These are phyloP conservation scores for Trypoxylus dichotomus DNA, from an alignment of 1,140 invertebrate genomes.

Conservation along the genomic window DNA sequence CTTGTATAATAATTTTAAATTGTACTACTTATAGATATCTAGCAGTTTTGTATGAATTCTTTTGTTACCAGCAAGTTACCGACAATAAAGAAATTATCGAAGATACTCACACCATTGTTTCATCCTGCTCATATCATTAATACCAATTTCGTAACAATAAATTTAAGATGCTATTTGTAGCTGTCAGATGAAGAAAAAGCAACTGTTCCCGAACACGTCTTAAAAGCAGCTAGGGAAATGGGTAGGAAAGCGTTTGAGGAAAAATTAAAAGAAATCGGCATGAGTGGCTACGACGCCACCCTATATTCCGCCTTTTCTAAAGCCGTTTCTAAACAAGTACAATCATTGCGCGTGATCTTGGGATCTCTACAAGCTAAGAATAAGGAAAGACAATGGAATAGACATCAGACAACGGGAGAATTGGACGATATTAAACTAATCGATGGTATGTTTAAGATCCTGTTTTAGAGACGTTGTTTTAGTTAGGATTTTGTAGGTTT, in stretches of 20 bases:
- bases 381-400: slow-evolving; percentile 91
- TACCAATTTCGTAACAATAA: too few species aligned
- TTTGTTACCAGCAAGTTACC: too few species aligned
- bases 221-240: slow-evolving; percentile 90
- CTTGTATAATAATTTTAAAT: too few species aligned
- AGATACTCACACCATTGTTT: too few species aligned
- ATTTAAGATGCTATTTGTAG: slow-evolving; percentile 49
- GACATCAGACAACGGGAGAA: slow-evolving; percentile 92
- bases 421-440: slow-evolving; percentile 95
- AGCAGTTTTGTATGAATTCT: too few species aligned
- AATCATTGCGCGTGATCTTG: slow-evolving; percentile 66
- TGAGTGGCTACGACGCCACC: slow-evolving; percentile 92
- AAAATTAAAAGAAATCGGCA: slow-evolving; percentile 86
- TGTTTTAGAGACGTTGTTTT: slow-evolving; percentile 7
- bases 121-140: too few species aligned
- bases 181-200: slow-evolving; percentile 88
- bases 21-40: too few species aligned
- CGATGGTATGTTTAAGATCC: slow-evolving; percentile 65
- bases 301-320: slow-evolving; percentile 81
- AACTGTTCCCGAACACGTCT: slow-evolving; percentile 85
- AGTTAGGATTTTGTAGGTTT: slow-evolving; percentile 58
- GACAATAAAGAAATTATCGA: too few species aligned
- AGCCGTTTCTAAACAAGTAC: slow-evolving; percentile 77
- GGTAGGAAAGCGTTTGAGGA: slow-evolving; percentile 87
- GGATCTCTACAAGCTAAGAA: slow-evolving; percentile 84